Evolutionary conservation across 2,888 invertebrate species (phyloP), one percentile per base, ranked within the genome.

Genomic region (Seladonia tumulorum): DNA sequence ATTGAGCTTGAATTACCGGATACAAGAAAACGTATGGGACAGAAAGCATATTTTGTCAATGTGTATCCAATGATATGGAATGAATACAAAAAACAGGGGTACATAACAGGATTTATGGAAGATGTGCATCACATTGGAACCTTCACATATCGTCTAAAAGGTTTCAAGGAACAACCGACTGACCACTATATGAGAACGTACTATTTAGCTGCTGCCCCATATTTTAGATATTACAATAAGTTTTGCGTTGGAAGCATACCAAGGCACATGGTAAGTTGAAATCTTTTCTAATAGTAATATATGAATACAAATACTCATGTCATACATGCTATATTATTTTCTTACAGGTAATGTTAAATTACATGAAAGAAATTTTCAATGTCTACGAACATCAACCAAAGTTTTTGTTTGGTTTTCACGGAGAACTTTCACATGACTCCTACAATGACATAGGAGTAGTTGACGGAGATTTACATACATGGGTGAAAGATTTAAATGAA

Each of bases 141-240:
- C 0, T 99, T 99, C 94, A 98, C 98, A 2, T 98, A 98, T 94
- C 96, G 99, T 14, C 96, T 99, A 93, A 97, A 97, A 89, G 99
- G 99, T 0, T 99, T 99, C 94, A 95, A 95, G 57, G 95, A 96
- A 4, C 97, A 97, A 90, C 99, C 99, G 0, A 98, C 99, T 0
- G 98, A 99, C 95, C 99, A 99, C 94, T 99, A 98, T 93, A 97
- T 98, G 95, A 95, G 99, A 49, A 96, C 98, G 0, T 98, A 97
- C 94, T 98, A 97, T 92, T 92, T 98, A 22, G 97, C 97, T 39
- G 96, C 97, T 18, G 95, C 96, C 7, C 96, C 96, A 2, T 96
- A 96, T 82, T 96, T 96, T 82, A 95, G 94, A 74, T 95, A 96
- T 53, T 96, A 96, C 91, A 96, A 96, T 47, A 95, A 96, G 81